Percentiles rank a stretch among this genome's conserved stretches.
phyloP scores from a whole-genome alignment of 2,888 invertebrate genomes.

The Nomada flava region DNA sequence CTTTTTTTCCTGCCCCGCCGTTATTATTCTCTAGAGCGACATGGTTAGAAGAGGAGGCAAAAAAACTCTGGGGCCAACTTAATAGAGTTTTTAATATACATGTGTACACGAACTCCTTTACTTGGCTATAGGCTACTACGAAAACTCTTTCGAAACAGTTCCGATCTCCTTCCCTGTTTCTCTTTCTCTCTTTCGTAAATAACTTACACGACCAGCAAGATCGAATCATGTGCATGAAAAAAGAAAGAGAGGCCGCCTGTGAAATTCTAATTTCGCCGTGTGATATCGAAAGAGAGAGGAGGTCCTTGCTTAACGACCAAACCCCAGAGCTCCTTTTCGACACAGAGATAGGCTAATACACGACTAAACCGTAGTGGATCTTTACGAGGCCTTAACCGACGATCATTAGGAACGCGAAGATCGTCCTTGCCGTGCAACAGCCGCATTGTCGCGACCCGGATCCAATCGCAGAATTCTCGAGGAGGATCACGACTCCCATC shows the following conservation, averaged over 20 bases:
- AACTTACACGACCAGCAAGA: slow-evolving; percentile 15
- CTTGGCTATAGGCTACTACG: neutral
- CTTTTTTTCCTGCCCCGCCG: neutral
- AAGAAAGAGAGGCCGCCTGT: slow-evolving; percentile 10
- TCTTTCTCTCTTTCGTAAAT: neutral
- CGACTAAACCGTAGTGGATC: slow-evolving; percentile 35
- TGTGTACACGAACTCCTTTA: slow-evolving; percentile 25
- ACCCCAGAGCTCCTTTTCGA: neutral
- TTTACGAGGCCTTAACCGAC: slow-evolving; percentile 65
- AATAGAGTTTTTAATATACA: slow-evolving; percentile 28
- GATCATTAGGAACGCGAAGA: slow-evolving; percentile 69
- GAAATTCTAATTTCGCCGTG: slow-evolving; percentile 49
- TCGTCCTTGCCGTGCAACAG: slow-evolving; percentile 52
- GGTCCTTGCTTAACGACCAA: slow-evolving; percentile 28
- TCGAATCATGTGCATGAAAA: neutral
- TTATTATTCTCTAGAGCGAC: neutral
- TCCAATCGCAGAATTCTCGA: slow-evolving; percentile 73
- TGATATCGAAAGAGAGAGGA: slow-evolving; percentile 26
- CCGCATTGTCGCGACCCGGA: slow-evolving; percentile 76
- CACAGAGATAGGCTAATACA: slow-evolving; percentile 21
- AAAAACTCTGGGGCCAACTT: neutral
- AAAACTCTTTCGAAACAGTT: slow-evolving; percentile 14
- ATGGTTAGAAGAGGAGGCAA: neutral
- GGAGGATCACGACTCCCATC: slow-evolving; percentile 73
- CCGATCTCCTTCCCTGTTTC: neutral